Evolutionary conservation across 2,113 vertebrate species (phyloP), one percentile per base, ranked within the genome.

Genomic region (Bothrops jararaca): DNA sequence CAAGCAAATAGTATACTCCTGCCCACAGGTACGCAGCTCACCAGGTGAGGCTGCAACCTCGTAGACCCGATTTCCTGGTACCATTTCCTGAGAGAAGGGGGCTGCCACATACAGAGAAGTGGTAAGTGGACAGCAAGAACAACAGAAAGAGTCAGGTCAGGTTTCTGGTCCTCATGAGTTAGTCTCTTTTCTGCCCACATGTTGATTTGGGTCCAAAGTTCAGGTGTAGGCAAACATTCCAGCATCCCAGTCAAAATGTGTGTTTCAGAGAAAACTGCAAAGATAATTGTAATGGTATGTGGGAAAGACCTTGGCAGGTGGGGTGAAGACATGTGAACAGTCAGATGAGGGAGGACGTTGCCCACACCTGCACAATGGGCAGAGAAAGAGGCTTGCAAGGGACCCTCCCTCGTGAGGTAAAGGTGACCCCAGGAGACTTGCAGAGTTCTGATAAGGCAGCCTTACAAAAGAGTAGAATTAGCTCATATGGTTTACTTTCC

Each of bases 41-140:
- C 64, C 89, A 0, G 9, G 93, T 74, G 4, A 97, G 97, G 93
- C 96, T 96, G 56, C 98, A 97, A 91, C 98, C 98, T 0, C 93
- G 58, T 52, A 94, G 96, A 92, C 97, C 97, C 13, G 89, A 93
- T 88, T 98, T 98, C 69, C 95, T 98, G 85, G 93, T 97, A 54
- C 92, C 97, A 22, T 96, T 52, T 18, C 48, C 94, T 90, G 95
- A 80, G 74, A 42, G 3, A 42, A 80, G 7, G 3, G 74, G 3
- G 18, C 34, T 42, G 20, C 74, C 3, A 1, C 74, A 80, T 8
- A 2, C 34, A 42, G 20, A 18, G 74, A 80, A 39, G 7, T 22
- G 74, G 74, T 80, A 20, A 80, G 74, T 42, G 34, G 74, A 80
- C 74, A 3, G 3, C n/a, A 39, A 34, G 69, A 18, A 74, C n/a